Evolutionary conservation across 92 coral and sea anemone genomes (phyloP).

Genomic region (Parazoanthus darwini): DNA sequence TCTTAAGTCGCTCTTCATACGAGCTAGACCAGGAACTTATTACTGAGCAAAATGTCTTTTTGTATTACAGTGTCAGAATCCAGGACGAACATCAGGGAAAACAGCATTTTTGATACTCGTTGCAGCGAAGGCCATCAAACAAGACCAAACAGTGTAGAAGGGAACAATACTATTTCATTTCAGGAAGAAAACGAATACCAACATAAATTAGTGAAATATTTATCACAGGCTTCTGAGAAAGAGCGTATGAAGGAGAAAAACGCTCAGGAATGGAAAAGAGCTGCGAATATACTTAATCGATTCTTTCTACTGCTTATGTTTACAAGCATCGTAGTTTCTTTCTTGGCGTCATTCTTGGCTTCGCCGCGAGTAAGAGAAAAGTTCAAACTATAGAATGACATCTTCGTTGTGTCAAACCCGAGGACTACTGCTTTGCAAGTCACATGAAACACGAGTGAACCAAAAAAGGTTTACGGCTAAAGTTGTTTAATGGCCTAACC

Average conservation of each 20-base stretch:
- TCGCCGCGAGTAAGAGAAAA: conserved; percentile 61
- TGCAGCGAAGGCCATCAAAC: neutral
- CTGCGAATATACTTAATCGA: conserved; percentile 79
- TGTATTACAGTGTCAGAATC: neutral
- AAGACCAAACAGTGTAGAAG: neutral
- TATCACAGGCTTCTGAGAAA: conserved; percentile 41
- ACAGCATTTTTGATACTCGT: neutral
- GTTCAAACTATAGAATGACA: conserved; percentile 12
- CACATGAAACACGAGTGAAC: too few relatives aligned
- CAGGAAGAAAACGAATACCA: neutral
- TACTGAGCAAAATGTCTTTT: neutral
- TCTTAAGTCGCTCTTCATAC: neutral
- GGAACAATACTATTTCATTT: neutral
- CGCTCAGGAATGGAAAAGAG: conserved; percentile 79
- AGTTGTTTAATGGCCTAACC: too few relatives aligned
- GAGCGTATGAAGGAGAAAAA: conserved; percentile 54
- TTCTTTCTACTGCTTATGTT: conserved; percentile 67
- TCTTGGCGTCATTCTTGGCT: conserved; percentile 60
- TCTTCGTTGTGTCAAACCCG: too few relatives aligned
- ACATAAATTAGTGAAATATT: neutral
- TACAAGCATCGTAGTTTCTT: conserved; percentile 66
- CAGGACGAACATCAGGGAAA: neutral
- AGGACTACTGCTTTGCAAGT: too few relatives aligned
- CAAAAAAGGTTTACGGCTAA: too few relatives aligned
- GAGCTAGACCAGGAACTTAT: too few relatives aligned